Conservation (phyloP, 2,113 vertebrate genomes). For the Crotalus tigris region DNA sequence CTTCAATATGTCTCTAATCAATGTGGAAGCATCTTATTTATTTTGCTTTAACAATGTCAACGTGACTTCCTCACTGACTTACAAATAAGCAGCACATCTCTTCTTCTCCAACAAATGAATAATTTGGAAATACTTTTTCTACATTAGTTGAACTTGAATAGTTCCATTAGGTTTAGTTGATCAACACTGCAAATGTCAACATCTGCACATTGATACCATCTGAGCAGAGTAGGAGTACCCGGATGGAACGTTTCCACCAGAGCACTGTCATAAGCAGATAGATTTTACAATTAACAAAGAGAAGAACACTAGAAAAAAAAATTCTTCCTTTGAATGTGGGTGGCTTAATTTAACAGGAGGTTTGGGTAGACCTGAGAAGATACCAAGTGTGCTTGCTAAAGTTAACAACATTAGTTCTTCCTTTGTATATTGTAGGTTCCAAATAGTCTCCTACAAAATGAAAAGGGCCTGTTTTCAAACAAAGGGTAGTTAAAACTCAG, state of each 20-base stretch:
- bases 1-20: background rate
- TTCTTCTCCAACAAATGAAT: background rate
- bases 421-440: background rate
- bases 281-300: constrained; percentile 39
- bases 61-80: background rate
- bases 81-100: background rate
- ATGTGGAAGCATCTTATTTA: background rate
- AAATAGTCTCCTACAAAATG: background rate
- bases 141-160: background rate
- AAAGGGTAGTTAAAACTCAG: constrained; percentile 29
- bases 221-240: background rate
- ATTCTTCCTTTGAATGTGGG: constrained; percentile 3
- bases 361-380: constrained; percentile 7
- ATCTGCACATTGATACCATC: background rate
- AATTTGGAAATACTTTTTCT: background rate
- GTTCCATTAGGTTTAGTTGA: background rate
- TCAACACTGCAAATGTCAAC: background rate
- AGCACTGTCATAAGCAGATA: constrained; percentile 14
- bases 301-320: background rate
- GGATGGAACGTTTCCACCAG: constrained; percentile 36
- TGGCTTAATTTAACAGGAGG: constrained; percentile 18
- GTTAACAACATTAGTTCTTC: constrained; percentile 15
- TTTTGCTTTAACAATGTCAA: background rate
- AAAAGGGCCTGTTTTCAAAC: background rate
- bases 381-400: background rate